phyloP scores from a whole-genome alignment of 2,888 invertebrate genomes.

The Pheosia gnoma region DNA sequence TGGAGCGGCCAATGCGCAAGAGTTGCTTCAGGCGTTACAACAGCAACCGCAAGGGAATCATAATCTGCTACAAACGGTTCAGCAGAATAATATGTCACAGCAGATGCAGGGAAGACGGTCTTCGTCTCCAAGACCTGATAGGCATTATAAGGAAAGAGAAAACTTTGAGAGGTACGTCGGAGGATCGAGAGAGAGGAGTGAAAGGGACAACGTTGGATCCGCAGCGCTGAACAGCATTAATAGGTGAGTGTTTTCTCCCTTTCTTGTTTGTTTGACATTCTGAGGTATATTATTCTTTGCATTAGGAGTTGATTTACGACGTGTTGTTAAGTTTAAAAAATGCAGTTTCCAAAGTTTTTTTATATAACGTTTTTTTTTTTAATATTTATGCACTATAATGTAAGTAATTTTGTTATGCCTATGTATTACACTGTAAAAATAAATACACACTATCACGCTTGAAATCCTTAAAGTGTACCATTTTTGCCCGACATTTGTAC shows the following conservation, averaged over 20 bases:
- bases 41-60: slow-evolving; percentile 83
- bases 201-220: slow-evolving; percentile 80
- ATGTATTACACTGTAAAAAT: too few species aligned
- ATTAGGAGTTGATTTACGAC: too few species aligned
- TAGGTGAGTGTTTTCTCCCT: slow-evolving; percentile 76
- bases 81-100: slow-evolving; percentile 77
- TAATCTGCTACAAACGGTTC: slow-evolving; percentile 76
- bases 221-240: slow-evolving; percentile 87
- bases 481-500: too few species aligned
- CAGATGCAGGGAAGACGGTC: slow-evolving; percentile 79
- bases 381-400: too few species aligned
- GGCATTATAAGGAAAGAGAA: slow-evolving; percentile 81
- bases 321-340: too few species aligned
- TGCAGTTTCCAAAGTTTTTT: too few species aligned
- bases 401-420: too few species aligned
- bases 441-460: too few species aligned
- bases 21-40: slow-evolving; percentile 89
- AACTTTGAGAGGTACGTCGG: slow-evolving; percentile 73
- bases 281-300: too few species aligned
- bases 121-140: slow-evolving; percentile 73
- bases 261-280: not conserved
- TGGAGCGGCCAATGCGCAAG: slow-evolving; percentile 87
- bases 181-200: slow-evolving; percentile 80
- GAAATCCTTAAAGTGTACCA: too few species aligned
- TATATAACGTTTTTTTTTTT: too few species aligned